Evolutionary conservation across 2,113 vertebrate genomes (phyloP), one percentile per base, ranked within the genome.

Genomic region (Genyomyrus donnyi): DNA sequence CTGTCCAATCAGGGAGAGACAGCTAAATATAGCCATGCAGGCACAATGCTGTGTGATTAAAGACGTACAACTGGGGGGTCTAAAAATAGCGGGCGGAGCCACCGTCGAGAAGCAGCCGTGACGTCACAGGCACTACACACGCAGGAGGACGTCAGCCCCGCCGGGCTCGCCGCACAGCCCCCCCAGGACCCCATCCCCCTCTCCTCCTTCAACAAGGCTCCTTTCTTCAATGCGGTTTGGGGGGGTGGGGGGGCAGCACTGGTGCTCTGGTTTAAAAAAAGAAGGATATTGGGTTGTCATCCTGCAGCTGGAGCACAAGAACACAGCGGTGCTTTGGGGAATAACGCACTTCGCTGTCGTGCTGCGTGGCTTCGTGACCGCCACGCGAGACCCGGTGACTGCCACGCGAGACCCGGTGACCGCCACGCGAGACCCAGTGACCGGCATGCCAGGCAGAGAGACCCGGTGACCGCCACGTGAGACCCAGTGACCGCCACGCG

Each of bases 21-120:
- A 84, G 80, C 80, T 31, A 74, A 21, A 62, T 31, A 48, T 48
- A 74, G 3, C 17, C 49, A 77, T 2, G 45, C 46, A 53, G 74
- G 19, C 50, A 87, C 58, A 90, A 62, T 88, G 53, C 52, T 62
- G 53, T 58, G 15, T 39, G 52, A n/a, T 88, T 45, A 58, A 88
- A 62, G 87, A 45, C 9, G 39, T 88, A 6, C 31, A 42, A 35
- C 3, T 31, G 52, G 19, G 19, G 11, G 21, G 1, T 19, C 74
- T 39, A 84, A 35, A 89, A 89, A 83, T 89, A 89, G 88, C 31
- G 17, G 52, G 70, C 2, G 74, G 88, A 74, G 62, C 9, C 4
- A 24, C 58, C 11, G 5, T 9, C 10, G 13, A 42, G 39, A 49
- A n/a, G 42, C 24, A 31, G n/a, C 45, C 2, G 31, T 56, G 74